Base-by-base conservation (phyloP, 2,113 vertebrate species). In the Peromyscus leucopus region DNA sequence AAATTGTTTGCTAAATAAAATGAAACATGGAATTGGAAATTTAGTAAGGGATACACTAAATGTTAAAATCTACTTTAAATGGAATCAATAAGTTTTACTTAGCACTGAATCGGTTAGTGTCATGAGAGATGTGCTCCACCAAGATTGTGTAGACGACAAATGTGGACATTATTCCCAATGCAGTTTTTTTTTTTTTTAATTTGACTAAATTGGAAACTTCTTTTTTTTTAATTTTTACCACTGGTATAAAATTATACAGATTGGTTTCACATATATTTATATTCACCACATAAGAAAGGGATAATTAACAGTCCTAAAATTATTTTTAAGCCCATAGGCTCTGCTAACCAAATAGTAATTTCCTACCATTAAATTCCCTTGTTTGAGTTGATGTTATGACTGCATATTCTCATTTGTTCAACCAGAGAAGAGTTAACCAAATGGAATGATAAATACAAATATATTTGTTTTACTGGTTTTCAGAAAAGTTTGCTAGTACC, bases 291-390 rank as follows among this genome's bases (percentile, higher is more conserved):
- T 92, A 91, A 90, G 69, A 86, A 95, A n/a, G 33, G 94, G 80
- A 48, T 89, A 94, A 96, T 94, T 78, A 89, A 82, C 48, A 89
- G 76, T 86, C 19, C 33, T 89, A 39, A 36, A 82, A 57, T 89
- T 95, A 72, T 67, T 15, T 96, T 96, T 89, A 86, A 83, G 36
- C 65, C 90, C 94, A 94, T 24, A 84, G 48, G 69, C 82, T 91
- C 67, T 83, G 33, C n/a, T 46, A 59, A 74, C 57, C 82, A 69
- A 86, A 51, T 3, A 96, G 78, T 17, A 33, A 82, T 90, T 76
- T 94, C 28, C 7, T 67, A 12, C 61, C 63, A 4, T 48, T 67
- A 65, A 48, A 6, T 22, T 26, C 28, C 9, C 2, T 48, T 67
- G 63, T 48, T 48, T 69, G 31, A 86, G 10, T 4, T 2, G 17